phyloP scores from a whole-genome alignment of 2,113 vertebrate genomes.

The Chauna torquata region DNA sequence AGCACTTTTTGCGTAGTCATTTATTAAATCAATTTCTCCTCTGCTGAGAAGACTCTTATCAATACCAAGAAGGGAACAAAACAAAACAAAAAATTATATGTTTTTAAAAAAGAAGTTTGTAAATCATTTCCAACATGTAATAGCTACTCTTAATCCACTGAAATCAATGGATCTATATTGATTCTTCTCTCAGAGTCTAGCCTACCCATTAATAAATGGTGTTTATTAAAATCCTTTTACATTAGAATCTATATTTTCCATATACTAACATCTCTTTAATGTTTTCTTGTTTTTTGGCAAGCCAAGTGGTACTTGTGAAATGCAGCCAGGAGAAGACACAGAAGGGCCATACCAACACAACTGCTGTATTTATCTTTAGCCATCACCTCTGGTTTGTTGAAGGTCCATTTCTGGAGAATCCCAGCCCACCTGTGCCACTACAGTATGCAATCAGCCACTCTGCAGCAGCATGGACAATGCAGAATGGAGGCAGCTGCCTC shows the following conservation, averaged over 20 bases:
- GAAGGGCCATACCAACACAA: not conserved
- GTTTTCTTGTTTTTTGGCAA: not conserved
- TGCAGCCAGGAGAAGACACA: not conserved
- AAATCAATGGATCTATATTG: constrained; percentile 13
- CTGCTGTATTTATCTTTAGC: not conserved
- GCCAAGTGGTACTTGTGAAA: not conserved
- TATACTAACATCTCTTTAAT: not conserved
- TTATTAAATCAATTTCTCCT: constrained; percentile 37
- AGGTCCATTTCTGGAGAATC: not conserved
- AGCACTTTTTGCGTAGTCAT: not conserved
- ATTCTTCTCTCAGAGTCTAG: not conserved
- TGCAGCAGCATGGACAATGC: rapidly evolving
- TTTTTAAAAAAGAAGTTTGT: not conserved
- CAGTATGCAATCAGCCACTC: rapidly evolving
- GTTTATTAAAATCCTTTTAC: constrained; percentile 22
- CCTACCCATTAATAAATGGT: not conserved
- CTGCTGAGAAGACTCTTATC: constrained; percentile 18
- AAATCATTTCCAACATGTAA: not conserved
- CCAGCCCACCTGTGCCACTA: not conserved
- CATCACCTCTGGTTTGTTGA: not conserved
- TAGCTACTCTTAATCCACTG: not conserved
- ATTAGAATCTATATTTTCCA: not conserved
- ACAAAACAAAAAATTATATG: not conserved
- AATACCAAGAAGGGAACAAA: not conserved
- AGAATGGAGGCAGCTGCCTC: not conserved